These are phyloP conservation scores for Apotomis betuletana DNA, from an alignment of 2,888 invertebrate genomes.

Conservation along the genomic window DNA sequence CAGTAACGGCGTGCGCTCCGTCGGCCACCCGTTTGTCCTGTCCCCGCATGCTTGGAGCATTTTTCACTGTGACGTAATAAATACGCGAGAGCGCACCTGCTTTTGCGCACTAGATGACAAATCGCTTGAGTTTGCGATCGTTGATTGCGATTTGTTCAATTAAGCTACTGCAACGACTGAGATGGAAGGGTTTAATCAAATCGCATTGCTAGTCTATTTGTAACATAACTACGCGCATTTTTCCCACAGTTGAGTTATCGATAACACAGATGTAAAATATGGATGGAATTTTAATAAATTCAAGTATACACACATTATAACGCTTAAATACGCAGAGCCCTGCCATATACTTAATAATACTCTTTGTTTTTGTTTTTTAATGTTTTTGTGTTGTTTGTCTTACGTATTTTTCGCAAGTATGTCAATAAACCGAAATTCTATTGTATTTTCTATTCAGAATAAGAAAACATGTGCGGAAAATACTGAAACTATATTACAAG, in stretches of 20 bases:
- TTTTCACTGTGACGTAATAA: constrained; percentile 68
- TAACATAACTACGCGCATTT: background rate
- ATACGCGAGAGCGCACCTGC: constrained; percentile 67
- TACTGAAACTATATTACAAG: no score
- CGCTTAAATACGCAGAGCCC: background rate
- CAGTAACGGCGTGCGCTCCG: constrained; percentile 61
- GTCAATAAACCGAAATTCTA: no score
- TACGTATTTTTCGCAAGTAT: no score
- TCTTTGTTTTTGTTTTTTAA: no score
- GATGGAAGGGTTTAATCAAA: constrained; percentile 20
- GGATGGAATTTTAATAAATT: background rate
- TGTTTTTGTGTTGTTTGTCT: no score
- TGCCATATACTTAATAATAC: no score
- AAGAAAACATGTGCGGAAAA: no score
- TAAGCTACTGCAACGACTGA: constrained; percentile 25
- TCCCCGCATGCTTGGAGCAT: constrained; percentile 64
- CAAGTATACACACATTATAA: no score
- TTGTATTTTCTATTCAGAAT: no score
- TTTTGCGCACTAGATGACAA: constrained; percentile 64
- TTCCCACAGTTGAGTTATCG: background rate
- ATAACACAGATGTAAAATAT: background rate
- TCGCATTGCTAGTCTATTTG: background rate
- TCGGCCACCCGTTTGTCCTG: constrained; percentile 68
- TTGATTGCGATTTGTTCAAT: constrained; percentile 49
- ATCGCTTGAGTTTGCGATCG: constrained; percentile 57